A percentile compares a stretch with the other conserved stretches of the same genome.
Evolutionary conservation across 2,113 vertebrate species (phyloP).

Genomic region (Triplophysa rosa): DNA sequence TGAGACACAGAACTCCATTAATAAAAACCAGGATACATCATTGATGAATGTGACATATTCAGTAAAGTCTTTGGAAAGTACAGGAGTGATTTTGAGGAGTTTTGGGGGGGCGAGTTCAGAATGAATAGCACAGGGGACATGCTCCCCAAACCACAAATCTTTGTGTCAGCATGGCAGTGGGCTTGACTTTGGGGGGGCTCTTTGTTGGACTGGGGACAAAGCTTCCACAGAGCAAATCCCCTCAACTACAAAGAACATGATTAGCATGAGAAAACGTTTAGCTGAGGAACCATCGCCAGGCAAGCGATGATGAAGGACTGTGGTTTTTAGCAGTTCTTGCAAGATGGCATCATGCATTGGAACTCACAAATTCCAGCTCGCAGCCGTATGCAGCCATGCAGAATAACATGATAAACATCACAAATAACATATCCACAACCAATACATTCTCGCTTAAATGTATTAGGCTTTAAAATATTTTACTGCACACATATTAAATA

Average conservation of each 20-base stretch:
- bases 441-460: neutral
- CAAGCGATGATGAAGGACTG: slow-evolving; percentile 25
- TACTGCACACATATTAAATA: neutral
- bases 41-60: neutral
- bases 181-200: slow-evolving; percentile 51
- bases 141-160: slow-evolving; percentile 15
- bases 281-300: slow-evolving; percentile 31
- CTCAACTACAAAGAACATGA: slow-evolving; percentile 43
- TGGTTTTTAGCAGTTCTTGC: slow-evolving; percentile 15
- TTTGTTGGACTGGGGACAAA: slow-evolving; percentile 45
- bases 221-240: slow-evolving; percentile 40
- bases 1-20: neutral
- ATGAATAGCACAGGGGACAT: slow-evolving; percentile 26
- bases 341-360: slow-evolving; percentile 10
- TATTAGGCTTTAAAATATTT: neutral
- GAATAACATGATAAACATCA: neutral
- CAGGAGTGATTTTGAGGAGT: neutral
- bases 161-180: slow-evolving; percentile 33
- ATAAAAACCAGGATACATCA: neutral
- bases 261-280: slow-evolving; percentile 52
- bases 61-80: neutral
- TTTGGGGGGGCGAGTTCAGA: neutral
- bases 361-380: slow-evolving; percentile 10
- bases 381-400: neutral
- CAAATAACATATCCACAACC: neutral